Evolutionary conservation across 2,113 vertebrate species (phyloP).

Genomic region (Rhabdomys dilectus): DNA sequence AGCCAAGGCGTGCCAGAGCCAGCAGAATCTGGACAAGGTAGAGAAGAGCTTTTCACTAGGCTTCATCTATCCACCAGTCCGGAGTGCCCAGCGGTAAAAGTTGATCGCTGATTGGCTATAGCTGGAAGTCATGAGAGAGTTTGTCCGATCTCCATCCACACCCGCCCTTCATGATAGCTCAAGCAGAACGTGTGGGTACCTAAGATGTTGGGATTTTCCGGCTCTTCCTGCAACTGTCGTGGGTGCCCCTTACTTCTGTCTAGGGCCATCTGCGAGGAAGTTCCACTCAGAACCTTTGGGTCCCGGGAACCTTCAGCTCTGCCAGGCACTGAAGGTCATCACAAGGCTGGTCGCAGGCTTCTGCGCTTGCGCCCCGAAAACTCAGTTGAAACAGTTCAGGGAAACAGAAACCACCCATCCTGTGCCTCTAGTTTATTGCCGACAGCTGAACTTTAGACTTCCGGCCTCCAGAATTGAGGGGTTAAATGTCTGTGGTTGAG

Average conservation of each 20-base stretch:
- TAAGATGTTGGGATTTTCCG: background rate
- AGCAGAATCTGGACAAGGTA: background rate
- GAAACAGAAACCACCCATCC: background rate
- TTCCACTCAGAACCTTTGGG: background rate
- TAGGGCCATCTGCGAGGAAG: background rate
- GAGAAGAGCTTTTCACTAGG: background rate
- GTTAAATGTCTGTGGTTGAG: accelerated
- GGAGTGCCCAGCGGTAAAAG: too few species aligned
- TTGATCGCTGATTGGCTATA: background rate
- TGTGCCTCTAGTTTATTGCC: background rate
- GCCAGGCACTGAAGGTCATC: too few species aligned
- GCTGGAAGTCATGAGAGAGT: background rate
- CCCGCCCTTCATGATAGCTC: too few species aligned
- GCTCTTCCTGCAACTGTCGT: background rate
- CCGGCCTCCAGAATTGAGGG: background rate
- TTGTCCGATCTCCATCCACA: background rate
- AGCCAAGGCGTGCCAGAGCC: background rate
- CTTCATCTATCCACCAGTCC: background rate
- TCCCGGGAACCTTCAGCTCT: background rate
- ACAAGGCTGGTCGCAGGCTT: background rate
- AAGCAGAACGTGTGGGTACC: too few species aligned
- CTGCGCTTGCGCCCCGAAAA: background rate
- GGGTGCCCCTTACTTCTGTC: background rate
- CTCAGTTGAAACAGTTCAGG: background rate
- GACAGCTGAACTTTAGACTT: background rate